phyloP scores from a whole-genome alignment of 2,113 vertebrate genomes.

The Anolis carolinensis region DNA sequence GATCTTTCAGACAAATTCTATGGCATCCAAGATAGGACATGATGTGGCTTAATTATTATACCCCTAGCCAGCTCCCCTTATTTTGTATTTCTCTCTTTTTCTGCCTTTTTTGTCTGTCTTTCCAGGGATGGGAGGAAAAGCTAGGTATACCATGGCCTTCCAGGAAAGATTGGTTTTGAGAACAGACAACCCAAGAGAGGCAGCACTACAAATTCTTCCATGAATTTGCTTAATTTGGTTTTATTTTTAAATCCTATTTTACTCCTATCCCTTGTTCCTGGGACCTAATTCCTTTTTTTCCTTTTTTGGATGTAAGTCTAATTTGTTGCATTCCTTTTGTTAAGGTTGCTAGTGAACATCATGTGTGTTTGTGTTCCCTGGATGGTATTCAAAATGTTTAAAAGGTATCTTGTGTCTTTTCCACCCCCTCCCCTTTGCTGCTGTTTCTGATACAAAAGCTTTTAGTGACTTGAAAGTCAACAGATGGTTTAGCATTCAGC shows the following conservation, averaged over 20 bases:
- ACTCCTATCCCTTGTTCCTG: not conserved
- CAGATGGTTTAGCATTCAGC: conserved; percentile 30
- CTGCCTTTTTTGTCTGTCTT: too few relatives aligned
- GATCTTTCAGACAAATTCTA: too few relatives aligned
- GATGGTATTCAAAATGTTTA: conserved; percentile 21
- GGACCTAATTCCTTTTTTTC: not conserved
- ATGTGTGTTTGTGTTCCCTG: conserved; percentile 25
- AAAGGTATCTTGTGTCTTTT: conserved; percentile 16
- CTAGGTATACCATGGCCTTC: not conserved
- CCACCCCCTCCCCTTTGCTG: conserved; percentile 20
- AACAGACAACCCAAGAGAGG: not conserved
- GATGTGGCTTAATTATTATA: not conserved
- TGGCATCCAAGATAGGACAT: not conserved
- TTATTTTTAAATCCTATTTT: not conserved
- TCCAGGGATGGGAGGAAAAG: not conserved
- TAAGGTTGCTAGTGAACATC: conserved; percentile 11
- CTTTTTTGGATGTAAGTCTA: conserved; percentile 17
- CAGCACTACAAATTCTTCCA: not conserved
- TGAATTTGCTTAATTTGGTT: not conserved
- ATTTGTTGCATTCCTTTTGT: not conserved
- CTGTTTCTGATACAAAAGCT: conserved; percentile 18
- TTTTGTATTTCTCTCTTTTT: not conserved
- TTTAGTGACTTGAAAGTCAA: conserved; percentile 22
- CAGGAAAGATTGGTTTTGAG: not conserved
- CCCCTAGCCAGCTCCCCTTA: not conserved